Evolutionary conservation across 1,140 invertebrate species (phyloP), one percentile per base, ranked within the genome.

Genomic region (Calephelis virginiensis): DNA sequence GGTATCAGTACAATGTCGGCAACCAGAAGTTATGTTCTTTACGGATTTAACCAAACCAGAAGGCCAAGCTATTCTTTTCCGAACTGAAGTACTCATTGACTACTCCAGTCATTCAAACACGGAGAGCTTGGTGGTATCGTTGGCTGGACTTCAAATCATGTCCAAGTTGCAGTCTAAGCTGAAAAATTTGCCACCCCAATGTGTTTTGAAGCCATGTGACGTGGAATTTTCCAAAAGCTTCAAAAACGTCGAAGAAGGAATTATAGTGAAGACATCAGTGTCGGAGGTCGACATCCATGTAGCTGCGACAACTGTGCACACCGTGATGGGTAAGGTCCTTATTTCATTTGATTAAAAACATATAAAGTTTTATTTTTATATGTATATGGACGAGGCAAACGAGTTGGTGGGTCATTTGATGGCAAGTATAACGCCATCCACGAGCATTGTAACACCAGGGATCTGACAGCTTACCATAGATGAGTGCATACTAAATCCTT

Each of bases 1-100:
- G 1, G 83, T 96, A 71, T 95, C 95, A 1, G 83, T 96, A 11
- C 93, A 95, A 76, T 92, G 96, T 68, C 93, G 95, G 50, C 94
- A 96, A 73, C 96, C 96, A 11, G 96, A 97, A 83, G 92, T 97
- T 38, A 94, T 97, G 81, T 91, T 97, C 61, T 95, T 95, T 76
- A 94, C 95, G 11, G 94, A 95, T 76, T 92, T 94, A 7, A 93
- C 92, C 38, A 93, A 93, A 13, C 92, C 92, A n/a, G 93, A 94
- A 67, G 94, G 95, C n/a, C 93, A 95, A 71, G 94, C 95, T 14
- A 91, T 97, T 50, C 92, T 97, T 7, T 90, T 96, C 2, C 92
- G 96, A 83, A 94, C 94, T 8, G 96, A 97, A 85, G 90, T 97
- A 3, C 91, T 94, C 8, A 91, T 96, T 6, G 96, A 96, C 76